phyloP scores from a whole-genome alignment of 1,140 invertebrate species.

The Pseudoatta argentina region DNA sequence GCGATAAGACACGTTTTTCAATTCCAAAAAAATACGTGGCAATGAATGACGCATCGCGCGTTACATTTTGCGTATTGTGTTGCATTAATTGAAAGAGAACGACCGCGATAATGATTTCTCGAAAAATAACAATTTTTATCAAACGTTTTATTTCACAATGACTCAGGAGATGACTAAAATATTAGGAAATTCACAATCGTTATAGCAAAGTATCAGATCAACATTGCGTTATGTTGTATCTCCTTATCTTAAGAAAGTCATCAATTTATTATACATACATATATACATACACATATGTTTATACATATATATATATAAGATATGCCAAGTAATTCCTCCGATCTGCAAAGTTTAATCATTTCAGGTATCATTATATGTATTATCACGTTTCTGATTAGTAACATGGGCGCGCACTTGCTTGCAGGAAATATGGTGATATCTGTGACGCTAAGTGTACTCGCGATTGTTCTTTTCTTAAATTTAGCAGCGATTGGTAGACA shows the following conservation, averaged over 20 bases:
- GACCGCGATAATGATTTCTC: conserved; percentile 1
- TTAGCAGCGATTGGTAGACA: conserved; percentile 84
- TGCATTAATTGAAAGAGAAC: conserved; percentile 9
- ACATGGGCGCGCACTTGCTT: conserved; percentile 65
- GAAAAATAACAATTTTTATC: not conserved
- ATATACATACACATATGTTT: too few species aligned
- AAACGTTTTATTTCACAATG: not conserved
- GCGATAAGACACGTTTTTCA: not conserved
- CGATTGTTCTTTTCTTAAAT: conserved; percentile 81
- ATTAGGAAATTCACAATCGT: not conserved
- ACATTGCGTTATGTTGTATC: not conserved
- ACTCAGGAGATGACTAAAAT: conserved; percentile 2
- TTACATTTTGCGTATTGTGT: not conserved
- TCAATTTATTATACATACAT: not conserved
- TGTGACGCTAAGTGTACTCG: conserved; percentile 78
- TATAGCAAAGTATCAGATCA: not conserved
- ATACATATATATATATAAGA: too few species aligned
- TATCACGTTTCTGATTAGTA: conserved; percentile 76
- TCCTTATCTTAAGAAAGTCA: conserved; percentile 16
- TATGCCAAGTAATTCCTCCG: conserved; percentile 39
- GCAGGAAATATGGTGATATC: conserved; percentile 75
- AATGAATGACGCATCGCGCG: not conserved
- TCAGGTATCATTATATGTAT: conserved; percentile 79
- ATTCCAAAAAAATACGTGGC: not conserved
- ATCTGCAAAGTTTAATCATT: conserved; percentile 61